Conservation (phyloP, 2,888 invertebrate genomes). For the Polyploca ridens region DNA sequence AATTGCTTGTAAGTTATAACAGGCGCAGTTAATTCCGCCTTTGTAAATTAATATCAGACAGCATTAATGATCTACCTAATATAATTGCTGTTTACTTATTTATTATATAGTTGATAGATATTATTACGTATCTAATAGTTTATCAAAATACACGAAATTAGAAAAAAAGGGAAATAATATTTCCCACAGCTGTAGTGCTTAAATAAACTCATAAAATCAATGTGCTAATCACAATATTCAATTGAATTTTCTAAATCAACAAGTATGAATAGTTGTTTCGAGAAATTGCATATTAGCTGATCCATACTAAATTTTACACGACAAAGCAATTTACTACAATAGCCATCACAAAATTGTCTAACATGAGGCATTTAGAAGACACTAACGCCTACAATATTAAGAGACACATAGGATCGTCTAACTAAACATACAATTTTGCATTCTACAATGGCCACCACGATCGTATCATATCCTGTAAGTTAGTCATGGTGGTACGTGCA, state of each 20-base stretch:
- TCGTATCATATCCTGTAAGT: slow-evolving; percentile 20
- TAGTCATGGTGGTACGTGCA: slow-evolving; percentile 18
- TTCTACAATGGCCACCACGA: slow-evolving; percentile 14
- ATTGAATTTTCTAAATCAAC: not conserved
- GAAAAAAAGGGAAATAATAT: no score
- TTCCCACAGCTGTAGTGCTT: no score
- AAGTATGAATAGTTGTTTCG: not conserved
- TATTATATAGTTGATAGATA: no score
- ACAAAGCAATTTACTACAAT: not conserved
- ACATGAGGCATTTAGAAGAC: not conserved
- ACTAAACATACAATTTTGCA: slow-evolving; percentile 17
- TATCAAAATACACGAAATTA: no score
- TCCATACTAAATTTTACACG: not conserved
- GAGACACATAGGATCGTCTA: not conserved
- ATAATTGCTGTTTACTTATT: no score
- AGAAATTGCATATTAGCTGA: not conserved
- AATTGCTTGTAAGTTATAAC: no score
- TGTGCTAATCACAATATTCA: not conserved
- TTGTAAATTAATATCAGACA: no score
- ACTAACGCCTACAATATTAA: not conserved
- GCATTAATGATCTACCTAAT: no score
- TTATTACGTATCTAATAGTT: no score
- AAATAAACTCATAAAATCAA: not conserved
- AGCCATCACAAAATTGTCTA: not conserved
- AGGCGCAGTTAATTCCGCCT: no score